phyloP scores from a whole-genome alignment of 2,113 vertebrate genomes.

The Fregetta grallaria region DNA sequence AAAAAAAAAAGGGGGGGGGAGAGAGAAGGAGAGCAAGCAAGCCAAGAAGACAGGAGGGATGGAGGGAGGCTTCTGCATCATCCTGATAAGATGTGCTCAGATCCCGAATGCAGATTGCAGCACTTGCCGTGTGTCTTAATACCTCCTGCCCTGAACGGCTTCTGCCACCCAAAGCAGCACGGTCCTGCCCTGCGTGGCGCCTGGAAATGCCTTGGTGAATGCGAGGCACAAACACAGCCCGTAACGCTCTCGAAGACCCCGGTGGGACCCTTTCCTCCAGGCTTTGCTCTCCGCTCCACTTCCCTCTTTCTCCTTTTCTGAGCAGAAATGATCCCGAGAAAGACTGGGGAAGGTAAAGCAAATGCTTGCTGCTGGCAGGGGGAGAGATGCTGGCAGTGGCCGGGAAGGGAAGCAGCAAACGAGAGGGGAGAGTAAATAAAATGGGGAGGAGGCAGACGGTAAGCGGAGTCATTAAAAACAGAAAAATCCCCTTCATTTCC shows the following conservation, averaged over 20 bases:
- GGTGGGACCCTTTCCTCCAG: neutral
- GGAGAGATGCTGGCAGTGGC: neutral
- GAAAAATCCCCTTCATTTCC: neutral
- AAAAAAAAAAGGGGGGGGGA: neutral
- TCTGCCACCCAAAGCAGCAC: neutral
- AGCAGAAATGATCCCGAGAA: neutral
- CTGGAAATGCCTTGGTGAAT: neutral
- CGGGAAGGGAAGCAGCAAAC: neutral
- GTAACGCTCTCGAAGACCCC: accelerated
- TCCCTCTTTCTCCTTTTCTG: neutral
- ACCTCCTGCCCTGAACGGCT: neutral
- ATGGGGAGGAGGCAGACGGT: neutral
- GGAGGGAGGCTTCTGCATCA: neutral
- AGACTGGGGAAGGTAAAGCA: neutral
- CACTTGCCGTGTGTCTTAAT: neutral
- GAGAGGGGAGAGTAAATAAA: neutral
- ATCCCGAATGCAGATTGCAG: neutral
- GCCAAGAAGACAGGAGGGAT: neutral
- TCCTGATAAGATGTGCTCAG: neutral
- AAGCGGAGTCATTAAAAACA: neutral
- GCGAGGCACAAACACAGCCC: neutral
- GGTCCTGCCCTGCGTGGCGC: accelerated
- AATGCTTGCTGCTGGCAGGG: neutral
- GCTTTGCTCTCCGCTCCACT: accelerated
- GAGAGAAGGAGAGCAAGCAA: neutral